These are phyloP conservation scores for Argentina silus DNA, from an alignment of 2,797 vertebrate genomes.

Conservation along the genomic window DNA sequence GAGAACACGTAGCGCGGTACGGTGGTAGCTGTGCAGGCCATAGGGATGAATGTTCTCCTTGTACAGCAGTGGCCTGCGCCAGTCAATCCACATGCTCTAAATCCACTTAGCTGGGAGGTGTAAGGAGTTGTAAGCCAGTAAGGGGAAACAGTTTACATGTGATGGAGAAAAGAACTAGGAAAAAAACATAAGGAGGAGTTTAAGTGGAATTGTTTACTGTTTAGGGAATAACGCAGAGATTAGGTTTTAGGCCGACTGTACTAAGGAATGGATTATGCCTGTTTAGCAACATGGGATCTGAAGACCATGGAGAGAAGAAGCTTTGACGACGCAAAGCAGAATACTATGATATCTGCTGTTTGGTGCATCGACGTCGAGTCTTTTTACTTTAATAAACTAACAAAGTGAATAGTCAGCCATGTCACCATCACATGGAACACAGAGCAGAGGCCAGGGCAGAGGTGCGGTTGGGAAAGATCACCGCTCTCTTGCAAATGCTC, in stretches of 20 bases:
- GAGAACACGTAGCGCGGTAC: too few relatives aligned
- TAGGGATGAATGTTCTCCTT: constrained; percentile 11
- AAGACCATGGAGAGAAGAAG: too few relatives aligned
- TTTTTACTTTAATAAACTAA: too few relatives aligned
- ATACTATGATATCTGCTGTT: too few relatives aligned
- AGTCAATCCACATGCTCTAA: constrained; percentile 29
- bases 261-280: too few relatives aligned
- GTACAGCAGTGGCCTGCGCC: constrained; percentile 12
- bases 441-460: not conserved
- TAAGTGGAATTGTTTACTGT: not conserved
- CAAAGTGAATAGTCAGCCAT: too few relatives aligned
- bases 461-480: not conserved
- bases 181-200: constrained; percentile 1
- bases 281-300: too few relatives aligned
- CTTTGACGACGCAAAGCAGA: too few relatives aligned
- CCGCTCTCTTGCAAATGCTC: not conserved
- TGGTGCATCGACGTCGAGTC: too few relatives aligned
- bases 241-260: too few relatives aligned
- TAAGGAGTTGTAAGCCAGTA: constrained; percentile 12
- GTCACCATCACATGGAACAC: not conserved
- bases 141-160: constrained; percentile 19
- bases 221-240: too few relatives aligned
- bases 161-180: constrained; percentile 10
- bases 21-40: not conserved
- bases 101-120: constrained; percentile 25